Percentiles rank a stretch among this genome's conserved stretches.
These are phyloP conservation scores for Ectobius pallidus DNA, from an alignment of 2,888 invertebrate genomes.

Conservation along the genomic window DNA sequence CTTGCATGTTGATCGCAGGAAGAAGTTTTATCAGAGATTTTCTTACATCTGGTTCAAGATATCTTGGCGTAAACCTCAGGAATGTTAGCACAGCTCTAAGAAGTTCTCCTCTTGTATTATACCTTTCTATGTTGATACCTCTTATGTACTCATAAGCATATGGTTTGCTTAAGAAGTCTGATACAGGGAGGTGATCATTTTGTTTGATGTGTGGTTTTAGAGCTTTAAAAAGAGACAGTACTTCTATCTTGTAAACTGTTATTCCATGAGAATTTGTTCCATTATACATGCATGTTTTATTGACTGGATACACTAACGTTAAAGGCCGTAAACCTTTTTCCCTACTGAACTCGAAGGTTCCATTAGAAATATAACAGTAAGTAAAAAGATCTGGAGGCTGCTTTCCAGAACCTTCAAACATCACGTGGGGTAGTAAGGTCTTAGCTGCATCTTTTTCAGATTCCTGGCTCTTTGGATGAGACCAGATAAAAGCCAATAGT, in stretches of 20 bases:
- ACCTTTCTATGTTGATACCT: constrained; percentile 17
- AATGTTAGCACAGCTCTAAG: constrained; percentile 14
- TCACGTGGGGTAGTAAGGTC: constrained; percentile 23
- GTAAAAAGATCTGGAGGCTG: background rate
- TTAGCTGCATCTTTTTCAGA: constrained; percentile 22
- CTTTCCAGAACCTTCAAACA: background rate
- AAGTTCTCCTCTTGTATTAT: constrained; percentile 12
- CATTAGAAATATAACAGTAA: constrained; percentile 11
- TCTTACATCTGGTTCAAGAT: background rate
- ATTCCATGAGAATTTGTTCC: background rate
- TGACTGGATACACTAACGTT: constrained; percentile 3
- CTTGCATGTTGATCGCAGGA: background rate
- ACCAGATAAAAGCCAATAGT: constrained; percentile 25
- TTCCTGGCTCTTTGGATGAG: background rate
- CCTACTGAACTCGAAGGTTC: background rate
- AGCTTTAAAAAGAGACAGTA: constrained; percentile 15
- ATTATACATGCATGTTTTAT: constrained; percentile 3
- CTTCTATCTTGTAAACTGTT: constrained; percentile 17
- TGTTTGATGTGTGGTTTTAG: background rate
- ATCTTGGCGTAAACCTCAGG: constrained; percentile 17
- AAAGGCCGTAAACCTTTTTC: background rate
- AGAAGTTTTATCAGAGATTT: background rate
- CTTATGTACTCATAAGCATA: constrained; percentile 10
- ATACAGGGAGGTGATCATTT: background rate
- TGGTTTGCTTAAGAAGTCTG: constrained; percentile 18